These are phyloP conservation scores for Melanerpes aurifrons DNA, from an alignment of 2,113 vertebrate genomes.

Conservation along the genomic window DNA sequence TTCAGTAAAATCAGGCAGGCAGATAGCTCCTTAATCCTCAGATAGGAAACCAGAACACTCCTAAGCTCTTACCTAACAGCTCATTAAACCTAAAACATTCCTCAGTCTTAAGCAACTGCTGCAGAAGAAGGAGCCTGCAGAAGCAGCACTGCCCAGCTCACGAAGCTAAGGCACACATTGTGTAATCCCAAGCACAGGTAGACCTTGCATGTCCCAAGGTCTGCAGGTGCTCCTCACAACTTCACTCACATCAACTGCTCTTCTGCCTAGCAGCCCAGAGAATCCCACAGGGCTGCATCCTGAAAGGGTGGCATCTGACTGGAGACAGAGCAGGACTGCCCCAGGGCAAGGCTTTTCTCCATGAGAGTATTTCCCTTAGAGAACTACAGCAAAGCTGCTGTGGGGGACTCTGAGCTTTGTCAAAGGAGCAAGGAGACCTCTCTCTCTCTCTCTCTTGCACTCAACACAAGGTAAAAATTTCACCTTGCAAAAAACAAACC, in stretches of 20 bases:
- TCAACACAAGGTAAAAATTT: neutral
- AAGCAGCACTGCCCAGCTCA: neutral
- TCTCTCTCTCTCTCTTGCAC: neutral
- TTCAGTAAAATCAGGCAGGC: neutral
- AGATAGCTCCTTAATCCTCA: neutral
- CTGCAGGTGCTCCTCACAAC: neutral
- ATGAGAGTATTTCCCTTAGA: neutral
- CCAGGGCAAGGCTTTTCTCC: neutral
- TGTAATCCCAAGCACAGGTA: neutral
- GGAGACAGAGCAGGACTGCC: neutral
- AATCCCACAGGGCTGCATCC: neutral
- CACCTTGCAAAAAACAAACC: neutral
- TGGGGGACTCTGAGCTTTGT: neutral
- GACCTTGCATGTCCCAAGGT: neutral
- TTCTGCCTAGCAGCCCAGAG: neutral
- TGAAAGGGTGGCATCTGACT: neutral
- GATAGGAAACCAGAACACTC: neutral
- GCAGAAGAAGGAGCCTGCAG: neutral
- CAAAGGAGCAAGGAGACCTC: too few species aligned
- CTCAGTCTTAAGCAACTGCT: neutral
- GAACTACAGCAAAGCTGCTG: neutral
- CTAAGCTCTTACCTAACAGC: neutral
- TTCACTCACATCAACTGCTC: neutral
- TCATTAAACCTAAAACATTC: neutral
- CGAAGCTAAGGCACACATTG: neutral